A percentile compares a stretch with the other conserved stretches of the same genome.
phyloP scores from a whole-genome alignment of 1,140 invertebrate genomes.

The Dysdera silvatica region DNA sequence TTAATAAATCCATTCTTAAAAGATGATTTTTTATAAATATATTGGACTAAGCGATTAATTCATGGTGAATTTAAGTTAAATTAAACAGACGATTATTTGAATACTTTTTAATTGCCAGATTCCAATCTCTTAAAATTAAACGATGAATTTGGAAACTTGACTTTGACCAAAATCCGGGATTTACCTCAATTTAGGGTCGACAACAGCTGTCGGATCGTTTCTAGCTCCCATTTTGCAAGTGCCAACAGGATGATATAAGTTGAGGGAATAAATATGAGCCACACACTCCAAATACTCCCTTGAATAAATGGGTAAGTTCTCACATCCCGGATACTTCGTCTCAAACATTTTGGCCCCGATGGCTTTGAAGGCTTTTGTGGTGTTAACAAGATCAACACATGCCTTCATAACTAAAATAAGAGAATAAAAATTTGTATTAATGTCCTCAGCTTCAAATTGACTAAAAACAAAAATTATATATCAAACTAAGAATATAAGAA shows the following conservation, averaged over 20 bases:
- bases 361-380: conserved; percentile 66
- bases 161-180: not conserved
- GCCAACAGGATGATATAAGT: conserved; percentile 69
- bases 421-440: too few relatives aligned
- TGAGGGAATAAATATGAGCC: conserved; percentile 56
- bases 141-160: too few relatives aligned
- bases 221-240: conserved; percentile 77
- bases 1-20: not conserved
- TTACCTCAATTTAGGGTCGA: conserved; percentile 54
- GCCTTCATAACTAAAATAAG: conserved; percentile 30
- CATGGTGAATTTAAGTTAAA: too few relatives aligned
- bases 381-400: conserved; percentile 49
- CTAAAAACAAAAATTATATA: too few relatives aligned
- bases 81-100: not conserved
- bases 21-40: too few relatives aligned
- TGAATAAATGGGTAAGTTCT: conserved; percentile 59
- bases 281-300: conserved; percentile 76
- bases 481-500: too few relatives aligned
- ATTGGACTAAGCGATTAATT: too few relatives aligned
- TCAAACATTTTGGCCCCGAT: conserved; percentile 62
- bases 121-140: too few relatives aligned
- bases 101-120: too few relatives aligned
- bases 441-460: too few relatives aligned
- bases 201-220: conserved; percentile 51
- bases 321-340: conserved; percentile 66